phyloP scores from a whole-genome alignment of 2,797 vertebrate species.

The Argyrosomus regius region DNA sequence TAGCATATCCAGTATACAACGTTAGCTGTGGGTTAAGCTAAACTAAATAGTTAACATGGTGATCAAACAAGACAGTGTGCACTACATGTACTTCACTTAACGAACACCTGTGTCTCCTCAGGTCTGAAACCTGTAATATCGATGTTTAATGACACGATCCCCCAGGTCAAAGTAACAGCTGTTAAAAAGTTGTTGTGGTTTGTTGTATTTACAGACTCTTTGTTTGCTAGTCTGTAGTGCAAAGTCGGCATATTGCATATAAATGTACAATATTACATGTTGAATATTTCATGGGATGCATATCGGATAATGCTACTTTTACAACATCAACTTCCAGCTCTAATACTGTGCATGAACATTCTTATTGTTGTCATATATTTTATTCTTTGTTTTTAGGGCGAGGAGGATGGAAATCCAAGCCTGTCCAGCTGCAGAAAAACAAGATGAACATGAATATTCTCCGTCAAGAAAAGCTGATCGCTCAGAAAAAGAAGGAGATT shows the following conservation, averaged over 20 bases:
- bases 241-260: not conserved
- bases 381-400: constrained; percentile 82
- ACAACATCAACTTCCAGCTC: fast-evolving
- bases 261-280: too few relatives aligned
- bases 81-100: not conserved
- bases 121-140: not conserved
- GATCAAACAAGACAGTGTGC: not conserved
- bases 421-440: constrained; percentile 85
- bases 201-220: not conserved
- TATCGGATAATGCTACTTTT: not conserved
- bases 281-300: not conserved
- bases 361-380: not conserved
- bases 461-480: constrained; percentile 96
- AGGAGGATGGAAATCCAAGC: constrained; percentile 89
- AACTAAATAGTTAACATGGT: not conserved
- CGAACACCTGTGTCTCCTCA: not conserved
- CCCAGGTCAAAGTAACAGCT: not conserved
- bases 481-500: constrained; percentile 96
- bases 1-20: not conserved
- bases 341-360: not conserved
- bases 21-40: not conserved
- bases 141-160: too few relatives aligned
- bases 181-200: not conserved
- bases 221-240: not conserved
- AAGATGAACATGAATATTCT: constrained; percentile 93